phyloP scores from a whole-genome alignment of 2,888 invertebrate genomes.

The Nymphalis urticae region DNA sequence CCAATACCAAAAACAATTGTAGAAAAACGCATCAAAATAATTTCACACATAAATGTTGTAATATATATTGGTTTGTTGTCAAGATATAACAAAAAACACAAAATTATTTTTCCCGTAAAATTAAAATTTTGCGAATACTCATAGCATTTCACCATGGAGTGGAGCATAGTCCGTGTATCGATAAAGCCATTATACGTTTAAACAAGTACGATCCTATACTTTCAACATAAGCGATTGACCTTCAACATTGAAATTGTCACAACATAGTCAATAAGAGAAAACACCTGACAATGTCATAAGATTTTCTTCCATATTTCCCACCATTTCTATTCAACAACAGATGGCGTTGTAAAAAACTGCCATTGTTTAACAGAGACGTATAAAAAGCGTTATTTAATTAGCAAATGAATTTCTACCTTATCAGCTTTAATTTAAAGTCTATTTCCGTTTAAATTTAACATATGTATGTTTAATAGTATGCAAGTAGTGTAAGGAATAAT shows the following conservation, averaged over 20 bases:
- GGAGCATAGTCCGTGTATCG: too few species aligned
- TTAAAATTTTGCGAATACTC: too few species aligned
- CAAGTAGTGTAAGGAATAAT: conserved; percentile 28
- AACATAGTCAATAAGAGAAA: conserved; percentile 45
- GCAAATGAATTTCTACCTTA: conserved; percentile 24
- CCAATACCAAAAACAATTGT: too few species aligned
- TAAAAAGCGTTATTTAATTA: conserved; percentile 15
- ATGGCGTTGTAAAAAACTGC: conserved; percentile 56
- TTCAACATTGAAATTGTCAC: conserved; percentile 25
- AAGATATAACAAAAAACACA: too few species aligned
- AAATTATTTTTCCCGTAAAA: too few species aligned
- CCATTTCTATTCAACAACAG: conserved; percentile 67
- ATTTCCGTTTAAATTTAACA: conserved; percentile 12
- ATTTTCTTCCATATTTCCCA: conserved; percentile 54
- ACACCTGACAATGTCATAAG: conserved; percentile 39
- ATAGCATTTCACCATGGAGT: too few species aligned
- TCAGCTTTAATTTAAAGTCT: not conserved
- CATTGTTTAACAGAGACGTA: conserved; percentile 43
- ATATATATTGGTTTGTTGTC: too few species aligned
- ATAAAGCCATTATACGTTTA: not conserved
- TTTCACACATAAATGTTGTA: too few species aligned
- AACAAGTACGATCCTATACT: not conserved
- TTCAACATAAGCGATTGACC: conserved; percentile 23
- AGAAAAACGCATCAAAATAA: too few species aligned
- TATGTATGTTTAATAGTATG: conserved; percentile 24